Conservation (phyloP, 2,113 vertebrate genomes). For the Galemys pyrenaicus region DNA sequence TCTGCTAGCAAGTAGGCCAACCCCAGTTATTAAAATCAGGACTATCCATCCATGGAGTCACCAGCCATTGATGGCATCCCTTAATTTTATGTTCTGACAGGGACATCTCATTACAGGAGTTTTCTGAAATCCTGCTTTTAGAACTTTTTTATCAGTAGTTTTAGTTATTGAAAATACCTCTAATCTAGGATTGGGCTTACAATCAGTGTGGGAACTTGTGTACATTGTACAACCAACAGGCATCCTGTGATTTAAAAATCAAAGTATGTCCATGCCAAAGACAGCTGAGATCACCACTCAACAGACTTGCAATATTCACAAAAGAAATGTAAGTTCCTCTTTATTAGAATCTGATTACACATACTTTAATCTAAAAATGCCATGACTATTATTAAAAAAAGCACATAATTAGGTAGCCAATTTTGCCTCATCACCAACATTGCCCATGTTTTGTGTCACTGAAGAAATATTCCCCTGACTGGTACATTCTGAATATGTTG, state of each 20-base stretch:
- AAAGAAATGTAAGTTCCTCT: background rate
- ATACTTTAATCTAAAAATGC: background rate
- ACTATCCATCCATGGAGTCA: too few species aligned
- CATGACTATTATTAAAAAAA: too few species aligned
- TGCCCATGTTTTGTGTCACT: background rate
- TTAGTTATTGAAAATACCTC: background rate
- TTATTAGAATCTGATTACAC: background rate
- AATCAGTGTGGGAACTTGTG: background rate
- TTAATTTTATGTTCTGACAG: too few species aligned
- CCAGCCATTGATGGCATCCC: accelerated
- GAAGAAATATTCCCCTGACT: background rate
- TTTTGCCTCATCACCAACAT: background rate
- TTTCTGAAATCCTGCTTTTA: background rate
- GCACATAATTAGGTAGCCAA: background rate
- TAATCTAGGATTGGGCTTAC: background rate
- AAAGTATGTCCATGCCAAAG: background rate
- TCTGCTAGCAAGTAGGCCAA: background rate
- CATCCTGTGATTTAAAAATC: background rate
- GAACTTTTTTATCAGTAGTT: background rate
- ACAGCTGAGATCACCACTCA: background rate
- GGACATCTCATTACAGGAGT: background rate
- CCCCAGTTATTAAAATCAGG: background rate
- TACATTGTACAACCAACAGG: background rate
- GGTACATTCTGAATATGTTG: background rate
- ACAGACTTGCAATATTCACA: background rate